These are phyloP conservation scores for Amiota mariae DNA, from an alignment of 2,888 invertebrate genomes.

Conservation along the genomic window DNA sequence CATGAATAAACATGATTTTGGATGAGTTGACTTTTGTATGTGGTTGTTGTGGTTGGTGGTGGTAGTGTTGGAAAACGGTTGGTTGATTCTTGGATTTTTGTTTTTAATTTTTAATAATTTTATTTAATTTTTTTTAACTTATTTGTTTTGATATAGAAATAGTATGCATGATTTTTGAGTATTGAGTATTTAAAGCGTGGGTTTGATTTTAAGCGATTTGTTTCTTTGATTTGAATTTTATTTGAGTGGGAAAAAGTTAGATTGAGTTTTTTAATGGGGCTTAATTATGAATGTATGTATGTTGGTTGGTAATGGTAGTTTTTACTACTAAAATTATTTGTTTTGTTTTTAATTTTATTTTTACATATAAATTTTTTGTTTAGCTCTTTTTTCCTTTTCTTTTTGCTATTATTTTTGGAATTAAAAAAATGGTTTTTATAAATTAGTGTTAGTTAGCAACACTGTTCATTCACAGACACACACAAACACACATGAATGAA, in stretches of 20 bases:
- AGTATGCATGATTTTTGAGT: neutral
- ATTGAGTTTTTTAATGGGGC: neutral
- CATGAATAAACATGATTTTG: constrained; percentile 27
- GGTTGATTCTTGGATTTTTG: constrained; percentile 21
- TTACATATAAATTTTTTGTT: constrained; percentile 45
- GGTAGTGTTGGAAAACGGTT: constrained; percentile 45
- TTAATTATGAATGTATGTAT: neutral
- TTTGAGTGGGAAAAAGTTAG: neutral
- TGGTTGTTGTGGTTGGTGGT: constrained; percentile 54
- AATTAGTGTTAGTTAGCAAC: no score
- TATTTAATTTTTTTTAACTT: constrained; percentile 18
- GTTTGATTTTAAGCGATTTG: neutral
- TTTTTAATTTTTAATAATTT: constrained; percentile 38
- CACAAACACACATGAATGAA: no score
- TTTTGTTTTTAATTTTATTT: constrained; percentile 38
- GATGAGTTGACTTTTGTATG: constrained; percentile 26
- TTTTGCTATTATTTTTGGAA: constrained; percentile 44
- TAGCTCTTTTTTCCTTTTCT: neutral
- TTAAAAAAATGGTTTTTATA: constrained; percentile 40
- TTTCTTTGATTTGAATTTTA: neutral
- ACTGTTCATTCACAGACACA: no score
- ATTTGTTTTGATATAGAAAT: constrained; percentile 22
- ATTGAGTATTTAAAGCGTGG: constrained; percentile 17
- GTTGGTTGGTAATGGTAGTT: no score
- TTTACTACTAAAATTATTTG: neutral